phyloP scores from a whole-genome alignment of 2,113 vertebrate species.

The Chlorodrepanis virens region DNA sequence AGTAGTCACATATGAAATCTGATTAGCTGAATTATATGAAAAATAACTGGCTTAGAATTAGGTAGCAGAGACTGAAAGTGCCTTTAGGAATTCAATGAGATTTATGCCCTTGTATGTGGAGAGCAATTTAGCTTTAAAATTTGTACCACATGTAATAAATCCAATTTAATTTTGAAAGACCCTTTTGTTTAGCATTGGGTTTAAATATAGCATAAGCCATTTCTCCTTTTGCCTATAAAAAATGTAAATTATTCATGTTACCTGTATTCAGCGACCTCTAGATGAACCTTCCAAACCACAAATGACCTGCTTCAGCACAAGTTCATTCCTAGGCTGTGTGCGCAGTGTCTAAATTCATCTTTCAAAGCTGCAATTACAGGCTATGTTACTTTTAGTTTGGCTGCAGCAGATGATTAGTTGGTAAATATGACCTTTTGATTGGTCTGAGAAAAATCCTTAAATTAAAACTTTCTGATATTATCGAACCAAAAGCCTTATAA shows the following conservation, averaged over 20 bases:
- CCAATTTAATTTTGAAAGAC: constrained; percentile 35
- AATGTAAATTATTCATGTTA: constrained; percentile 53
- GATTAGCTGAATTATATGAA: constrained; percentile 7
- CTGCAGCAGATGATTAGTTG: constrained; percentile 36
- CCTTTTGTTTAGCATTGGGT: constrained; percentile 39
- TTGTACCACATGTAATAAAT: constrained; percentile 12
- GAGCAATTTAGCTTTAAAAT: constrained; percentile 41
- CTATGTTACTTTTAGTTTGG: constrained; percentile 45
- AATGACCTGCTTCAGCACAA: not conserved
- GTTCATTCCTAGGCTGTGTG: not conserved
- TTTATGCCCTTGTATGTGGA: not conserved
- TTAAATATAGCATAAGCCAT: constrained; percentile 34
- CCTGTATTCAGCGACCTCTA: constrained; percentile 51
- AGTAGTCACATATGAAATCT: not conserved
- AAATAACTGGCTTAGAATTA: not conserved
- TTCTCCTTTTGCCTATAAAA: constrained; percentile 26
- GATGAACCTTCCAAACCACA: constrained; percentile 32
- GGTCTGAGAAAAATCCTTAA: constrained; percentile 31
- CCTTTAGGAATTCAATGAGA: constrained; percentile 30
- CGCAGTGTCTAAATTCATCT: constrained; percentile 33
- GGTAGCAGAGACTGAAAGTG: not conserved
- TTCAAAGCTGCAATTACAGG: constrained; percentile 41
- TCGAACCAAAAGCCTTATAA: not conserved
- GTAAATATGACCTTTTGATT: constrained; percentile 29
- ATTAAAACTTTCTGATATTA: not conserved